Conservation (phyloP, 2,888 invertebrate species). For the Idaea straminata region DNA sequence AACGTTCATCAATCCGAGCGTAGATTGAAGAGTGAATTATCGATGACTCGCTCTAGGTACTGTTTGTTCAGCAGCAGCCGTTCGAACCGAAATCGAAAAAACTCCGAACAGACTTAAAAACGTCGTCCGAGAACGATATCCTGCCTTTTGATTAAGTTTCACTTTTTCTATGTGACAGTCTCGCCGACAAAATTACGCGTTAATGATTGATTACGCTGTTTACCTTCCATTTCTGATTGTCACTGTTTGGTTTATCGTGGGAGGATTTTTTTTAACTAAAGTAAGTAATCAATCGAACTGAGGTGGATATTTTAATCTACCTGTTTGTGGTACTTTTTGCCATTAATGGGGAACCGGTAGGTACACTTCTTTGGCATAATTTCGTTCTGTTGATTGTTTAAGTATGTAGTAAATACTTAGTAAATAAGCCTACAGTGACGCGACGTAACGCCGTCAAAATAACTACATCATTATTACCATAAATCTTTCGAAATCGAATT, state of each 20-base stretch:
- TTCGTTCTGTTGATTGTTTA: not conserved
- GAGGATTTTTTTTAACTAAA: constrained; percentile 20
- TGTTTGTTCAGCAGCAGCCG: constrained; percentile 64
- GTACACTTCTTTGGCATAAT: not conserved
- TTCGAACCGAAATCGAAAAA: constrained; percentile 35
- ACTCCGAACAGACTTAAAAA: constrained; percentile 50
- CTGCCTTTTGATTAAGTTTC: constrained; percentile 63
- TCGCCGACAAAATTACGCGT: constrained; percentile 56
- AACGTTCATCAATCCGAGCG: constrained; percentile 41
- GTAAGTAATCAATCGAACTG: not conserved
- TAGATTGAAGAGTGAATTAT: constrained; percentile 73
- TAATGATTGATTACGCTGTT: constrained; percentile 74
- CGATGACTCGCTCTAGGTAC: constrained; percentile 66
- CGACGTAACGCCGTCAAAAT: not conserved
- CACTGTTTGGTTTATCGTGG: constrained; percentile 55
- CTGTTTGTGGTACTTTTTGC: constrained; percentile 51
- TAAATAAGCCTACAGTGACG: not conserved
- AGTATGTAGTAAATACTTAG: not conserved
- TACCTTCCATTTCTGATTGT: constrained; percentile 62
- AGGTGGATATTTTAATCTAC: constrained; percentile 2
- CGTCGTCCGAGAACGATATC: constrained; percentile 60
- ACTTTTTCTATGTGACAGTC: constrained; percentile 49
- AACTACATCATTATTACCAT: not conserved
- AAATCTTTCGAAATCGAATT: not conserved
- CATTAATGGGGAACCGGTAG: constrained; percentile 26